Percentiles rank a stretch among this genome's conserved stretches.
phyloP scores from a whole-genome alignment of 2,113 vertebrate genomes.

The Ellobius talpinus region DNA sequence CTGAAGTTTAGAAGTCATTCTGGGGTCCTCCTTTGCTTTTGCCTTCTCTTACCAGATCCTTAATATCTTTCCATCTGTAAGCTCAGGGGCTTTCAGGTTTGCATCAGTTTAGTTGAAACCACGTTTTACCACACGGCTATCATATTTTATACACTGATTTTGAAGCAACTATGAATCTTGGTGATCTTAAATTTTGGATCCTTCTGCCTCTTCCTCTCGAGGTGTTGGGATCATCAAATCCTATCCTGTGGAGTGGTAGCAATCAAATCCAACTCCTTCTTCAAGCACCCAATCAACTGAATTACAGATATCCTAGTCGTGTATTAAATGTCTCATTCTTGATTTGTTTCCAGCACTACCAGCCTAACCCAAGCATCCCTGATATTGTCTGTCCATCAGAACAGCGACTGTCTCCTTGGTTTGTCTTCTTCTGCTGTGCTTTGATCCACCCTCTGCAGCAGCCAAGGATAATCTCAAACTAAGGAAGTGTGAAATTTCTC shows the following conservation, averaged over 20 bases:
- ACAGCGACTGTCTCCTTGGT: neutral
- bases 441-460: neutral
- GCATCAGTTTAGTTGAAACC: neutral
- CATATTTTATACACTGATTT: neutral
- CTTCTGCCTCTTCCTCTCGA: neutral
- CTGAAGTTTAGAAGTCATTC: neutral
- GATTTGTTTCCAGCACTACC: neutral
- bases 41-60: neutral
- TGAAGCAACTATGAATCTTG: neutral
- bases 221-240: neutral
- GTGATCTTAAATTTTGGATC: neutral
- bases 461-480: neutral
- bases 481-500: neutral
- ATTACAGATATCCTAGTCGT: no score
- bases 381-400: accelerated
- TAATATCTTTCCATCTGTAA: neutral
- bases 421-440: neutral
- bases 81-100: neutral
- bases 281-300: neutral
- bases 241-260: no score
- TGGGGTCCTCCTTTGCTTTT: neutral
- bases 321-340: neutral
- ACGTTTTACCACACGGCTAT: neutral
- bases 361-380: neutral
- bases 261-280: neutral